Percentiles rank a stretch among this genome's conserved stretches.
These are phyloP conservation scores for Trachelus stipa DNA, from an alignment of 2,888 invertebrate species.

Conservation along the genomic window DNA sequence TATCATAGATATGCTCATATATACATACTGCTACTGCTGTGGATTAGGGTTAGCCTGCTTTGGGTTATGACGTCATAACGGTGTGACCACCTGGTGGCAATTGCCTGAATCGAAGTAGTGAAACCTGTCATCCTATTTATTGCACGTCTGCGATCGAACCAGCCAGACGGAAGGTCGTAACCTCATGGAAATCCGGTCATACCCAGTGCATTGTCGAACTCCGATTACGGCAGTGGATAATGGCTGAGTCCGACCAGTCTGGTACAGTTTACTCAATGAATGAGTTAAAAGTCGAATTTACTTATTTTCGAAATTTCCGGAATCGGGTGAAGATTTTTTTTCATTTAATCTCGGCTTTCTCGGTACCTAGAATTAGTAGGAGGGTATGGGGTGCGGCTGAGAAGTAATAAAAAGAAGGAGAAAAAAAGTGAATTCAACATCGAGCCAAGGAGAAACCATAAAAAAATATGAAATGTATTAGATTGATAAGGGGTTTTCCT, in stretches of 20 bases:
- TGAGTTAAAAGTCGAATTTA: neutral
- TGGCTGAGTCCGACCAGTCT: neutral
- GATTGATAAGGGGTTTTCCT: constrained; percentile 53
- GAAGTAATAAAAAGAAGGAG: neutral
- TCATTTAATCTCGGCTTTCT: neutral
- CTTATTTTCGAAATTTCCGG: neutral
- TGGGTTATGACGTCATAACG: constrained; percentile 60
- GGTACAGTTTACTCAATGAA: neutral
- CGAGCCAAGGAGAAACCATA: constrained; percentile 33
- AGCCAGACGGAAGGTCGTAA: neutral
- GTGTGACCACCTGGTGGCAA: constrained; percentile 56
- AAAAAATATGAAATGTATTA: constrained; percentile 60
- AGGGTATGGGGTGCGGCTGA: neutral
- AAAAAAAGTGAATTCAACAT: neutral
- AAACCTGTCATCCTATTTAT: constrained; percentile 55
- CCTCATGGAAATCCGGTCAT: neutral
- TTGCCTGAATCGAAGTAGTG: constrained; percentile 45
- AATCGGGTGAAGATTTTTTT: neutral
- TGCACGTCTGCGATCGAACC: constrained; percentile 29
- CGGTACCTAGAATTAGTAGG: neutral
- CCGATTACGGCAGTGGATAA: neutral
- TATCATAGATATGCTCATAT: constrained; percentile 7
- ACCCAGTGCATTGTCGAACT: neutral
- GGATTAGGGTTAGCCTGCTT: constrained; percentile 55
- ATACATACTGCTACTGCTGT: constrained; percentile 33